These are phyloP conservation scores for Apeira syringaria DNA, from an alignment of 2,888 invertebrate species.

Conservation along the genomic window DNA sequence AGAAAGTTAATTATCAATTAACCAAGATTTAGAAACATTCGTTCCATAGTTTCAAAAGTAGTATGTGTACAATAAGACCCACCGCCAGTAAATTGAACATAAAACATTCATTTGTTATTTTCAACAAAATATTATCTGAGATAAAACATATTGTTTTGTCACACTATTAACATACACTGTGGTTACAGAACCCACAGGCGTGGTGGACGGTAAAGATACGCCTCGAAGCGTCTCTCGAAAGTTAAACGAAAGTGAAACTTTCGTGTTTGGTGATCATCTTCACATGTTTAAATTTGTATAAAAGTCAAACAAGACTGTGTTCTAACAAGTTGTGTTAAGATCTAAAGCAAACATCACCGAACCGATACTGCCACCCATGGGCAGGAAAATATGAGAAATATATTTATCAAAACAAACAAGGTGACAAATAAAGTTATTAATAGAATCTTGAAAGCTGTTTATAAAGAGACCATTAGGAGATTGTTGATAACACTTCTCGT, in stretches of 20 bases:
- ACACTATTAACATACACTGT: no score
- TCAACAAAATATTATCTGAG: no score
- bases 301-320: slow-evolving; percentile 23
- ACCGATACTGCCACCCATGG: neutral
- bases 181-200: slow-evolving; percentile 56
- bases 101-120: no score
- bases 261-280: slow-evolving; percentile 46
- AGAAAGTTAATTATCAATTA: no score
- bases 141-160: no score
- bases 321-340: slow-evolving; percentile 17
- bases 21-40: no score
- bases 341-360: neutral
- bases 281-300: slow-evolving; percentile 26
- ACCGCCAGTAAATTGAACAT: no score
- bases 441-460: slow-evolving; percentile 2
- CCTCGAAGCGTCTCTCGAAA: slow-evolving; percentile 52
- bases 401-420: slow-evolving; percentile 25
- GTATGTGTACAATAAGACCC: no score
- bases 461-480: slow-evolving; percentile 12
- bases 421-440: slow-evolving; percentile 3
- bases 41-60: no score
- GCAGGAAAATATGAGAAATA: slow-evolving; percentile 7
- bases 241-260: slow-evolving; percentile 76
- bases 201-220: slow-evolving; percentile 42
- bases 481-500: neutral